phyloP scores from a whole-genome alignment of 2,113 vertebrate species.

The Petromus typicus region DNA sequence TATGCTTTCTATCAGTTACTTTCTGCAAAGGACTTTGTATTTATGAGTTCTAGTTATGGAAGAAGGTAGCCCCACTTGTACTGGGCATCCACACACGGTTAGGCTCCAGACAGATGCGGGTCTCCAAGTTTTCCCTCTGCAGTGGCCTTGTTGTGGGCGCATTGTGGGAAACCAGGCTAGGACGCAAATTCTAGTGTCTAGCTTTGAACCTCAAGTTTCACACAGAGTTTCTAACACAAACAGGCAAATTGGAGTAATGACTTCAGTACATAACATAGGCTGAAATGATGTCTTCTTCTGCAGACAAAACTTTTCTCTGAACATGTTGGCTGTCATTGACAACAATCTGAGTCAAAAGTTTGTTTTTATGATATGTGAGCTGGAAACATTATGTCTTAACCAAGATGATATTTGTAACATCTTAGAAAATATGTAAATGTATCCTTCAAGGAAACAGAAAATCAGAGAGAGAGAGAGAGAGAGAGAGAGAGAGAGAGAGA shows the following conservation, averaged over 20 bases:
- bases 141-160: not conserved
- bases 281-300: not conserved
- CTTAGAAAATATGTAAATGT: conserved; percentile 6
- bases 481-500: conserved; percentile 14
- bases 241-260: not conserved
- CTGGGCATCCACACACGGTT: not conserved
- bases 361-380: not conserved
- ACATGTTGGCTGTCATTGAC: not conserved
- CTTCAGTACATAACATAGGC: not conserved
- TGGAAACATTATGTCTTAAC: not conserved
- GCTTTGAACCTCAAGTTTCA: not conserved
- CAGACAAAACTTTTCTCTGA: not conserved
- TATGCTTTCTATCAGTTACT: not conserved
- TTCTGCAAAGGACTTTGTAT: not conserved
- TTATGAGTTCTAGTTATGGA: not conserved
- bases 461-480: not conserved
- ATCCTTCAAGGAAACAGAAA: not conserved
- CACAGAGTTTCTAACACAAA: conserved; percentile 2
- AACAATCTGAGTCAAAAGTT: conserved; percentile 10
- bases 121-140: not conserved
- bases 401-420: not conserved
- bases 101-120: not conserved
- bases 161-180: not conserved
- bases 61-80: not conserved
- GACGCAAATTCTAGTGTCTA: not conserved